These are phyloP conservation scores for Dascillus cervinus DNA, from an alignment of 2,888 invertebrate genomes.

Conservation along the genomic window DNA sequence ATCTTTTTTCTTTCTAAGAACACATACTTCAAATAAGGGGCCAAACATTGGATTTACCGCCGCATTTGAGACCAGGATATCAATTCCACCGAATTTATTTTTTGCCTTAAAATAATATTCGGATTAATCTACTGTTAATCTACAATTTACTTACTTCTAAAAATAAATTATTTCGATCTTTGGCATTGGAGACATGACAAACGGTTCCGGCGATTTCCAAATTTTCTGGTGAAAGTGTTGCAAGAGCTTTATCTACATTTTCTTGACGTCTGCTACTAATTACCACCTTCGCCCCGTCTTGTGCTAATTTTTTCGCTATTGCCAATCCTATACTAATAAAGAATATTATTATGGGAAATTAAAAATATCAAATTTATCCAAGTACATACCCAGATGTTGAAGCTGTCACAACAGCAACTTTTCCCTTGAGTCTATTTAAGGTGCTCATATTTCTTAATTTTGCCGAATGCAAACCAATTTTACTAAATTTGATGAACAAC, in stretches of 20 bases:
- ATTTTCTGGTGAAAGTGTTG: constrained; percentile 61
- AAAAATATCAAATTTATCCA: too few species aligned
- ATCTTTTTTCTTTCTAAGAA: background rate
- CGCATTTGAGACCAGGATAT: constrained; percentile 87
- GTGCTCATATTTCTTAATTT: too few species aligned
- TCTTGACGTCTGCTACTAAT: constrained; percentile 83
- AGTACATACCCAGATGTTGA: too few species aligned
- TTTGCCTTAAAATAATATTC: constrained; percentile 49
- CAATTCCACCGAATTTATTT: constrained; percentile 70
- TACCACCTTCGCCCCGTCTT: constrained; percentile 87
- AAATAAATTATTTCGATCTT: constrained; percentile 71
- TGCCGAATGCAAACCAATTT: too few species aligned
- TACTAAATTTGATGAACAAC: too few species aligned
- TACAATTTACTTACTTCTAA: constrained; percentile 52
- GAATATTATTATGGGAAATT: too few species aligned
- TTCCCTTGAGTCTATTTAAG: too few species aligned
- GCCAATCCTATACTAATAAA: constrained; percentile 95
- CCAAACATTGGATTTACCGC: constrained; percentile 78
- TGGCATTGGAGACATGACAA: constrained; percentile 86
- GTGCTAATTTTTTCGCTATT: constrained; percentile 77
- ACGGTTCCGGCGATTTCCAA: constrained; percentile 68
- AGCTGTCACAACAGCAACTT: too few species aligned
- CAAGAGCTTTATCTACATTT: constrained; percentile 75
- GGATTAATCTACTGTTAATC: too few species aligned
- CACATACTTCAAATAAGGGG: constrained; percentile 58